Evolutionary conservation across 2,797 vertebrate species (phyloP).

Genomic region (Gallinago nigripennis): DNA sequence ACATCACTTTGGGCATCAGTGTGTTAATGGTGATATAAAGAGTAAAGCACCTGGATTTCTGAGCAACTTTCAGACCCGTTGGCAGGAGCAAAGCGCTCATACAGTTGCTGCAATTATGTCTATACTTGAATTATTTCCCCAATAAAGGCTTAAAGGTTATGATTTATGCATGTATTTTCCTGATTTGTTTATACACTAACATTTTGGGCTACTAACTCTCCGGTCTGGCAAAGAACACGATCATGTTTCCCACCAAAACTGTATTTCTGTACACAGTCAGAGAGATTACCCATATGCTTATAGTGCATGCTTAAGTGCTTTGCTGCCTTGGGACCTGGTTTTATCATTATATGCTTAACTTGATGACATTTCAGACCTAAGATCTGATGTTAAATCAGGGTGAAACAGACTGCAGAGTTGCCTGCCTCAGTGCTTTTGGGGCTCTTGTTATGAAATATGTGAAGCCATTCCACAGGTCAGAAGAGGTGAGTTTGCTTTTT

Average conservation of each 20-base stretch:
- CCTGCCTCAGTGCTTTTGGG: constrained; percentile 14
- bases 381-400: constrained; percentile 35
- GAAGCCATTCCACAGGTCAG: neutral
- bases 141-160: neutral
- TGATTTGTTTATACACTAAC: neutral
- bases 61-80: neutral
- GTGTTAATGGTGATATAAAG: neutral
- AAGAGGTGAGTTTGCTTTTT: neutral
- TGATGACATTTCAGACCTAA: constrained; percentile 50
- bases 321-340: constrained; percentile 14
- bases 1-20: neutral
- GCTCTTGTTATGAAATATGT: neutral
- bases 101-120: neutral
- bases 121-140: neutral
- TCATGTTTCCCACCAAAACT: neutral
- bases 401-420: neutral
- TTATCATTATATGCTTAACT: constrained; percentile 32
- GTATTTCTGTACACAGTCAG: neutral
- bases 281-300: neutral
- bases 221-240: neutral
- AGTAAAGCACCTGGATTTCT: neutral
- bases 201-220: neutral
- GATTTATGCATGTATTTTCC: neutral
- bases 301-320: constrained; percentile 25
- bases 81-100: neutral